These are phyloP conservation scores for Anguilla japonica DNA, from an alignment of 2,113 vertebrate genomes.

Conservation along the genomic window DNA sequence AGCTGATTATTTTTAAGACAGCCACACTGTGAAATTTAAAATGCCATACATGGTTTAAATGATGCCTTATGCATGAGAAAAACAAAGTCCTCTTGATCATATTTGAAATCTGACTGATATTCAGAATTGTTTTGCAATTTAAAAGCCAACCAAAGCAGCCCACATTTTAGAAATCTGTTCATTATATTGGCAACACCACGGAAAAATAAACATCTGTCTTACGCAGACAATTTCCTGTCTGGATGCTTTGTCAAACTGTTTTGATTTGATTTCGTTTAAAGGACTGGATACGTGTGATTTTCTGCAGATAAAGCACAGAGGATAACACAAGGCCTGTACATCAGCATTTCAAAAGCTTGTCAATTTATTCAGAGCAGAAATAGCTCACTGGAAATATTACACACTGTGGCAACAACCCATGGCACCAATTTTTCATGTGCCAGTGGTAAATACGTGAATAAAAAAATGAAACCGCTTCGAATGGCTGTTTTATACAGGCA, in stretches of 20 bases:
- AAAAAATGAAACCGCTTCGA: background rate
- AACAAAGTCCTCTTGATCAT: too few species aligned
- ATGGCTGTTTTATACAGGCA: background rate
- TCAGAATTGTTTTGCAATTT: too few species aligned
- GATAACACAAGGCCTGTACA: background rate
- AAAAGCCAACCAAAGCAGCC: too few species aligned
- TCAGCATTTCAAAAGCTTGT: background rate
- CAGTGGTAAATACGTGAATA: background rate
- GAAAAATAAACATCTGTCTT: background rate
- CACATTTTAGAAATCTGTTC: too few species aligned
- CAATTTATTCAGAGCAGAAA: background rate
- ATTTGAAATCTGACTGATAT: too few species aligned
- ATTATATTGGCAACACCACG: too few species aligned
- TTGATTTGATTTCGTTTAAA: background rate
- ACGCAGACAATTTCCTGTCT: background rate
- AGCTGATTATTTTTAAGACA: too few species aligned
- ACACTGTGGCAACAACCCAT: background rate
- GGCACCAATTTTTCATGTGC: background rate
- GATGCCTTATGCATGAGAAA: too few species aligned
- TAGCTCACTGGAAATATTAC: background rate
- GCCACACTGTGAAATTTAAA: too few species aligned
- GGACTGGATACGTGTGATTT: background rate
- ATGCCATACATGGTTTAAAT: too few species aligned
- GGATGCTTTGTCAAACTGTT: background rate
- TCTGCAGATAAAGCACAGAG: background rate